Evolutionary conservation across 2,797 vertebrate genomes (phyloP), one percentile per base, ranked within the genome.

Genomic region (Hozukius guyotensis): DNA sequence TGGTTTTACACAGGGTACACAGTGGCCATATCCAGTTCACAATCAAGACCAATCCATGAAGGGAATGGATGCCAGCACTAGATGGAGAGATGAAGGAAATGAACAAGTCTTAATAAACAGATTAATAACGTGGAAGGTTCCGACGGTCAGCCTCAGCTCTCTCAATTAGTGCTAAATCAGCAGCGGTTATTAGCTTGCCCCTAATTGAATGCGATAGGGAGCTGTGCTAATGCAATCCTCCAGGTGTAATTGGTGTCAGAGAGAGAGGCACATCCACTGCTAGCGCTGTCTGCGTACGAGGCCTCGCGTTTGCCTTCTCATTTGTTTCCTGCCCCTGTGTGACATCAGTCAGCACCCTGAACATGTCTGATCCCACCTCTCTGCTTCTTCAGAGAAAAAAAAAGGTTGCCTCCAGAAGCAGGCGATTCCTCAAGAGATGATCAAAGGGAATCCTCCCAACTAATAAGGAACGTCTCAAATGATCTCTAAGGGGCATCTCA

Each of bases 131-230:
- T 84, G 81, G 60, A 90, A 74, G 79, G 78, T 85, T 93, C 82
- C 73, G 73, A 83, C 72, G 83, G 79, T 86, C 89, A 77, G 87
- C 76, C 74, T 92, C 62, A 70, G 85, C 84, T 90, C 90, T 92
- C 93, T 94, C 91, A 91, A 95, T 95, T 96, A 95, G 91, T 82
- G 89, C 88, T 92, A 90, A 94, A 96, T 95, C 93, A 94, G 93
- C 85, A 69, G 87, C 68, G 67, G 86, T 91, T 94, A 93, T 93
- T 92, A 89, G 84, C 77, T 75, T 59, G 83, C 29, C 80, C 38
- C 87, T 95, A 95, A 96, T 95, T 95, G 92, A 95, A 95, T 93
- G 88, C 86, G 94, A 93, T 93, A 82, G 90, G 60, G 74, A 87
- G 85, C 81, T 65, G 80, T 34, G 85, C 87, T 94, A 94, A 93